A percentile compares a stretch with the other conserved stretches of the same genome.
phyloP scores from a whole-genome alignment of 2,113 vertebrate species.

The Helogale parvula region DNA sequence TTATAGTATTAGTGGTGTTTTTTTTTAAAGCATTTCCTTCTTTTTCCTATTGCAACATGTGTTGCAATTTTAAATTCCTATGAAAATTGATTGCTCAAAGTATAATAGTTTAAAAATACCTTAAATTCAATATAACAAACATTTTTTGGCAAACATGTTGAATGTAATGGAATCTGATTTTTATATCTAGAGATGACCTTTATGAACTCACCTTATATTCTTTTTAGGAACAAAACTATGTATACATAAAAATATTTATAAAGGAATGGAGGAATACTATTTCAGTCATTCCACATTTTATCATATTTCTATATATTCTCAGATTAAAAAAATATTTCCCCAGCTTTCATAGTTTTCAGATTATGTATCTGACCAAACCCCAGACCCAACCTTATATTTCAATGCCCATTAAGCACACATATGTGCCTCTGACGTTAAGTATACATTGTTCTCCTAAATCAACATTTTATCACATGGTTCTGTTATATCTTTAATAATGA shows the following conservation, averaged over 20 bases:
- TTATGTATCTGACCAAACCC: not conserved
- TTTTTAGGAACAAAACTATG: not conserved
- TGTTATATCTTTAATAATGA: not conserved
- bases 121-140: not conserved
- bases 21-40: not conserved
- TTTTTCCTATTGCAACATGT: not conserved
- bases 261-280: not conserved
- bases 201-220: not conserved
- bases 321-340: not conserved
- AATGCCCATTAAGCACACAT: not conserved
- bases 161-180: not conserved
- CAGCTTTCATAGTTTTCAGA: not conserved
- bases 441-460: not conserved
- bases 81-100: not conserved
- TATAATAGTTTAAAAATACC: not conserved
- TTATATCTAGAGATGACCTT: not conserved
- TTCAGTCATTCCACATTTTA: not conserved
- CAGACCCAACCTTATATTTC: not conserved
- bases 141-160: not conserved
- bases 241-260: not conserved
- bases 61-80: not conserved
- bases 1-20: not conserved
- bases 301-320: not conserved
- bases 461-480: not conserved
- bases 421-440: not conserved